Evolutionary conservation across 2,888 invertebrate genomes (phyloP), one percentile per base, ranked within the genome.

Genomic region (Rhamnusium bicolor): DNA sequence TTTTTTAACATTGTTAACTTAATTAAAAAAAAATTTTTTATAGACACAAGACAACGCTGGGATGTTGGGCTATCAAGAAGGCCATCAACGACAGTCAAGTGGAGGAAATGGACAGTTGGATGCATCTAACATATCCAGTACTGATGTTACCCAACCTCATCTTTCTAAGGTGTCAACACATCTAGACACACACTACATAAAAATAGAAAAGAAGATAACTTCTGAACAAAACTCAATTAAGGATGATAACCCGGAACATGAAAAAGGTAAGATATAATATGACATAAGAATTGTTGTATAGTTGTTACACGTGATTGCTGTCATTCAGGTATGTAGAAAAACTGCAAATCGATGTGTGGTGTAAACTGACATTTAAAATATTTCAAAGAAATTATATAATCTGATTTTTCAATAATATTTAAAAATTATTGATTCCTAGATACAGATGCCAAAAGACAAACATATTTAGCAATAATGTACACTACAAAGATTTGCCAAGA

Each of bases 121-220:
- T 63, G n/a, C 51, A 29, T 49, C 49, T 16, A 10, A 29, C 8
- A 5, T 18, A 18, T 32, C 29, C 14, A 51, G 24, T 27, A 32
- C 27, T 27, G 40, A n/a, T 12, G 10, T 61, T 10, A 21, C 46
- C 1, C 40, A 53, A 16, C 24, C 51, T 8, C 40, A 63, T 47
- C 7, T 71, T 24, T 71, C 71, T 2, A 71, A 71, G 32, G 71
- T 71, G 16, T 71, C 71, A 10, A 58, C 21, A 10, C 19, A 67
- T 18, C 60, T 54, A 19, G 60, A 32, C 32, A 60, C 19, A 3
- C 71, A 71, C 19, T 71, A 71, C 24, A 71, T 71, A 49, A 67
- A 71, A n/a, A 61, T 71, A 53, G 71, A 71, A 12, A 61, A 65
- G 19, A 51, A 71, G 5, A 58, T 71, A 27, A 14, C 46, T 16